Evolutionary conservation across 2,113 vertebrate genomes (phyloP).

Genomic region (Protobothrops mucrosquamatus): DNA sequence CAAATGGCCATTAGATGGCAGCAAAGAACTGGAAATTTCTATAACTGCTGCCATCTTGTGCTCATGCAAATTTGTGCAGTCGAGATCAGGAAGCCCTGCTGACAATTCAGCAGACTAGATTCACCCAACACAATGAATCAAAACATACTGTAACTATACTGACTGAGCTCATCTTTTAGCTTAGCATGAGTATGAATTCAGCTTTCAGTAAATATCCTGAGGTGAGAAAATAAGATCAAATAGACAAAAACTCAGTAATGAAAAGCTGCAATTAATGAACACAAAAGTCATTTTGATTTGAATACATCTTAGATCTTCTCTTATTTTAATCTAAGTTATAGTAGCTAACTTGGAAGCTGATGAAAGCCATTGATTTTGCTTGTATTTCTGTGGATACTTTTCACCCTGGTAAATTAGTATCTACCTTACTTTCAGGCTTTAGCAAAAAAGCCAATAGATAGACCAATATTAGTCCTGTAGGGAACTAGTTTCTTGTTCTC

Average conservation of each 20-base stretch:
- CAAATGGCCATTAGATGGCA: neutral
- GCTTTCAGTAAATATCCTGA: neutral
- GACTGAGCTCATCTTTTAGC: neutral
- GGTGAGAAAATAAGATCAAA: neutral
- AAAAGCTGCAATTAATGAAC: slow-evolving; percentile 20
- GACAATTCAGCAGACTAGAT: neutral
- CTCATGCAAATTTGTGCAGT: neutral
- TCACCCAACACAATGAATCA: neutral
- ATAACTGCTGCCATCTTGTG: neutral
- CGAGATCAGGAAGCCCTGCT: neutral
- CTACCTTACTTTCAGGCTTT: neutral
- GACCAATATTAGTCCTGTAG: neutral
- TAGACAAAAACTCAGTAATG: neutral
- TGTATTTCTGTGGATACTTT: slow-evolving; percentile 22
- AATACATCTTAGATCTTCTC: neutral
- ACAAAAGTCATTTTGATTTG: slow-evolving; percentile 36
- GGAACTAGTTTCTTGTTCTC: neutral
- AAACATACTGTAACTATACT: neutral
- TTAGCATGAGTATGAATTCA: neutral
- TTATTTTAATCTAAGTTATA: neutral
- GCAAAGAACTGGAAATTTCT: neutral
- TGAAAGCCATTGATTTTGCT: slow-evolving; percentile 25
- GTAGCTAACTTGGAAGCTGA: slow-evolving; percentile 43
- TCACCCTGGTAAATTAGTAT: neutral
- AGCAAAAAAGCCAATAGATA: slow-evolving; percentile 3